Evolutionary conservation across 2,797 vertebrate genomes (phyloP), one percentile per base, ranked within the genome.

Genomic region (Catostomus latipinnis): DNA sequence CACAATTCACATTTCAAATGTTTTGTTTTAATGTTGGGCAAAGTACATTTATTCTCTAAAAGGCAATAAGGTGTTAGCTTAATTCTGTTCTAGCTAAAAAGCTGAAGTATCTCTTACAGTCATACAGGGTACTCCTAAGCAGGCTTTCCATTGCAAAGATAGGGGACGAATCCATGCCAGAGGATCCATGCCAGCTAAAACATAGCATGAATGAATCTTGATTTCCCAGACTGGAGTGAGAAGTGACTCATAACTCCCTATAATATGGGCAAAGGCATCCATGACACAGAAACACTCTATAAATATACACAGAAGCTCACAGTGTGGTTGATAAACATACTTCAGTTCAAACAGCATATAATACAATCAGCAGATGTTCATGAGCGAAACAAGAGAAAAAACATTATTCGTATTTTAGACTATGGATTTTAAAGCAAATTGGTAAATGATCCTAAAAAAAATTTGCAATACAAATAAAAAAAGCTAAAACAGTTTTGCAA

Each of bases 271-370:
- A 82, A 77, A 76, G 49, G 74, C 76, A 81, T 74, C 77, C 79
- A 77, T 84, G 83, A 81, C 81, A 86, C 81, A 82, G 77, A 86
- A 86, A 85, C 74, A 80, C 48, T 71, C 82, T 83, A 81, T 71
- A 81, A 86, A 81, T 75, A 60, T 34, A 58, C 63, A 52, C 70
- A 52, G 57, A 14, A 60, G 62, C 68, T 62, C 57, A n/a, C 58
- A 60, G 58, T 52, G 57, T 34, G 34, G 43, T 52, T 54, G 34
- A 78, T 63, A 68, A 48, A 70, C 65, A 78, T 74, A 78, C 62
- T 71, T 57, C 34, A 62, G 50, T 11, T 58, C 22, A 78, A 71
- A 58, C 54, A 43, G 18, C 11, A 2, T 18, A 52, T 49, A 58
- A 76, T 11, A 69, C 54, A 68, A 69, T 58, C 9, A 60, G 65